Base-by-base conservation (phyloP, 2,888 invertebrate species). In the Odontothrips loti region DNA sequence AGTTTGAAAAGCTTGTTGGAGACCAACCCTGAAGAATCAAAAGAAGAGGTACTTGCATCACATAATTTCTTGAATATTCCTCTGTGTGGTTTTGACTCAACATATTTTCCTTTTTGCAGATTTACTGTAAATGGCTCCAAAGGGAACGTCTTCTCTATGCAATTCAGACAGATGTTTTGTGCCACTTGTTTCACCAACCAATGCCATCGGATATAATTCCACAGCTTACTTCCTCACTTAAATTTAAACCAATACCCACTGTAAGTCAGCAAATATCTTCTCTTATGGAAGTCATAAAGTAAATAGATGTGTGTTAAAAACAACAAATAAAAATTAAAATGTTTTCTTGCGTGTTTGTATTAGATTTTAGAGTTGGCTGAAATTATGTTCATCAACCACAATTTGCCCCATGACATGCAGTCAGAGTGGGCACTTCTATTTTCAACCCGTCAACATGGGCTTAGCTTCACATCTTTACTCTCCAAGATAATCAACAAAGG, bases 371-470 rank as follows among this genome's bases (percentile, higher is more conserved):
- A 75, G 11, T 27, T 75, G 23, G n/a, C 12, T 75, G 68, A 75
- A 8, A 23, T 75, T 27, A 27, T 75, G 27, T 75, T 75, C 68
- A 75, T 75, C 8, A 75, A 75, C 27, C 23, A 75, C 23, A 75
- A 27, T 85, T 88, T 97, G 81, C 96, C 96, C 0, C 90, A 90
- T 82, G 92, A 93, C 83, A 90, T 92, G 83, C 93, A 94, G 85
- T 88, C 91, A 84, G 92, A 94, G 86, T 97, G 97, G 97, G 89
- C 96, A 84, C 94, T 96, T 85, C 89, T 97, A 4, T 97, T 95
- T 88, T 95, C 95, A 11, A 94, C 95, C 23, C 92, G 93, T 86
- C 92, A 94, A 81, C 95, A 96, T 86, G 97, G 97, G 0, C 96
- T 96, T 88, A 96, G 96, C 81, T 97, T 95, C 88, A 93, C 95